phyloP scores from a whole-genome alignment of 2,888 invertebrate species.

The Pollenia amentaria region DNA sequence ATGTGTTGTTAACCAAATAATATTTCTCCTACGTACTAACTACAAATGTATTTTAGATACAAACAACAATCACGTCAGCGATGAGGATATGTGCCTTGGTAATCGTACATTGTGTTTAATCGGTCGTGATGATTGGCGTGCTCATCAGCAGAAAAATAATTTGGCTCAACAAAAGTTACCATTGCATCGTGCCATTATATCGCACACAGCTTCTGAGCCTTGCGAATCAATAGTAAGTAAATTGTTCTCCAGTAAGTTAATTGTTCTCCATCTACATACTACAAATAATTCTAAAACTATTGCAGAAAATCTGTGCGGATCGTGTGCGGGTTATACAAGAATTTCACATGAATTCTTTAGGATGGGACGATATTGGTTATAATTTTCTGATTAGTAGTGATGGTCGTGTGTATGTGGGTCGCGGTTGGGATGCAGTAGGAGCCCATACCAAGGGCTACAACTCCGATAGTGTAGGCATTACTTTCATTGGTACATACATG shows the following conservation, averaged over 20 bases:
- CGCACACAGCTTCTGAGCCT: conserved; percentile 88
- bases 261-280: no score
- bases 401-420: conserved; percentile 89
- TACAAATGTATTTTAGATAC: conserved; percentile 65
- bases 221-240: conserved; percentile 86
- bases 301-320: conserved; percentile 86
- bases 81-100: conserved; percentile 59
- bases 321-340: conserved; percentile 85
- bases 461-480: conserved; percentile 88
- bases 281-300: conserved; percentile 31
- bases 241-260: no score
- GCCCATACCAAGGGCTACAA: conserved; percentile 90
- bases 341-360: conserved; percentile 88
- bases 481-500: conserved; percentile 90
- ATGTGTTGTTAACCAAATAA: neutral
- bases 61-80: conserved; percentile 12
- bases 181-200: conserved; percentile 87
- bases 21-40: conserved; percentile 17
- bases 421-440: conserved; percentile 90
- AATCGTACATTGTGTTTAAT: conserved; percentile 85
- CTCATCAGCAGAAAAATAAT: conserved; percentile 86
- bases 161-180: conserved; percentile 85
- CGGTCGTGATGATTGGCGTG: conserved; percentile 88
- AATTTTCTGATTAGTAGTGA: conserved; percentile 93
- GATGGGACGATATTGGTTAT: conserved; percentile 90